A percentile compares a stretch with the other conserved stretches of the same genome.
Evolutionary conservation across 2,888 invertebrate genomes (phyloP).

Genomic region (Drosophila leonis): DNA sequence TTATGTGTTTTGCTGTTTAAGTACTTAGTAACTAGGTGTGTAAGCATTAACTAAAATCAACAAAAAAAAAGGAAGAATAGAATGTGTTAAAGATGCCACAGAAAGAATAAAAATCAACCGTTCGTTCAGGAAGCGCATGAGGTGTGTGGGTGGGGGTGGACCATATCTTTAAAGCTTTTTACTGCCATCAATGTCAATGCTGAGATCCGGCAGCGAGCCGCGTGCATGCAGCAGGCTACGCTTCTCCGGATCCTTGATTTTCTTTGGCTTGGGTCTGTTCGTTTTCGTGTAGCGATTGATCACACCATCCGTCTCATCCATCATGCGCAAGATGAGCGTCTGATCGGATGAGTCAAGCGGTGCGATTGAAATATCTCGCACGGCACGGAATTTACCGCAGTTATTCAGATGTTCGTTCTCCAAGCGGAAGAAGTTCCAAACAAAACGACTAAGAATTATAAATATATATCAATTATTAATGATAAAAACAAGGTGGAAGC

Average conservation of each 20-base stretch:
- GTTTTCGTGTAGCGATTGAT: constrained; percentile 89
- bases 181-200: constrained; percentile 82
- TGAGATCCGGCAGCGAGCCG: constrained; percentile 83
- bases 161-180: constrained; percentile 78
- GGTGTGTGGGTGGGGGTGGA: constrained; percentile 8
- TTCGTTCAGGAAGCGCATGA: constrained; percentile 35
- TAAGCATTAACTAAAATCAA: constrained; percentile 60
- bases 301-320: constrained; percentile 97
- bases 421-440: constrained; percentile 99
- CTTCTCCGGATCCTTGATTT: constrained; percentile 87
- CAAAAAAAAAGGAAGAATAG: constrained; percentile 30
- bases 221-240: constrained; percentile 86
- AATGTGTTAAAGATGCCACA: constrained; percentile 1
- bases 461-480: neutral
- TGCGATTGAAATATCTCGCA: constrained; percentile 98
- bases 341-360: constrained; percentile 97
- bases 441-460: constrained; percentile 91
- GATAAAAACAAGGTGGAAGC: neutral
- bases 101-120: constrained; percentile 27
- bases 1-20: constrained; percentile 55
- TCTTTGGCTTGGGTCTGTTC: constrained; percentile 87
- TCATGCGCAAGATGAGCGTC: constrained; percentile 95
- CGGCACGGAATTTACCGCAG: constrained; percentile 99
- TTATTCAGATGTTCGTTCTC: constrained; percentile 99
- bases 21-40: constrained; percentile 68